phyloP scores from a whole-genome alignment of 2,797 vertebrate genomes.

The Threskiornis aethiopicus region DNA sequence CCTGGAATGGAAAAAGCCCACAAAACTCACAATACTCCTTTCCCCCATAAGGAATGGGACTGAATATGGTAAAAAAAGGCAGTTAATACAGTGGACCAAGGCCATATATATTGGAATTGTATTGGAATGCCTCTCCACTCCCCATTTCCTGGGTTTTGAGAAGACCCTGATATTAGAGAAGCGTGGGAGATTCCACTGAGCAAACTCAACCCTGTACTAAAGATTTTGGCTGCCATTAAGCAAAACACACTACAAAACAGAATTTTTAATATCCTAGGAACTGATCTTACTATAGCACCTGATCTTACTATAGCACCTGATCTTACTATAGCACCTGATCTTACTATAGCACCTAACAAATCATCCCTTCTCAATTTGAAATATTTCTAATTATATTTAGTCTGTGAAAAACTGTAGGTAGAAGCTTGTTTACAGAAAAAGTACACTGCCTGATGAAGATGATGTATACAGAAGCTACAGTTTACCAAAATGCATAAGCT shows the following conservation, averaged over 20 bases:
- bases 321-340: neutral
- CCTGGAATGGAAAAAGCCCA: neutral
- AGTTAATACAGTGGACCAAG: neutral
- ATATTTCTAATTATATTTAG: neutral
- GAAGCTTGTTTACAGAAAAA: neutral
- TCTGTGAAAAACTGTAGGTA: neutral
- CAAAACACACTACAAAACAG: neutral
- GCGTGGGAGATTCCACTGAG: neutral
- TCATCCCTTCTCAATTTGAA: neutral
- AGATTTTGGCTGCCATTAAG: neutral
- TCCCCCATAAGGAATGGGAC: neutral
- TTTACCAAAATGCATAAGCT: neutral
- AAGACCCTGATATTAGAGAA: neutral
- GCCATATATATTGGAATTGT: no score
- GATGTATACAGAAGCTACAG: neutral
- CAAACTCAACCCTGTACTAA: neutral
- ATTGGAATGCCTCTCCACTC: neutral
- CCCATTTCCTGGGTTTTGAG: neutral
- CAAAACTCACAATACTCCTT: rapidly evolving
- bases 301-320: neutral
- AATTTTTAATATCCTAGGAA: neutral
- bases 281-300: neutral
- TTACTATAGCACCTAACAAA: neutral
- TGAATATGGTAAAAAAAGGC: neutral
- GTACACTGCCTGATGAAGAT: neutral